Evolutionary conservation across 2,888 invertebrate genomes (phyloP).

Genomic region (Neocrepidodera transversa): DNA sequence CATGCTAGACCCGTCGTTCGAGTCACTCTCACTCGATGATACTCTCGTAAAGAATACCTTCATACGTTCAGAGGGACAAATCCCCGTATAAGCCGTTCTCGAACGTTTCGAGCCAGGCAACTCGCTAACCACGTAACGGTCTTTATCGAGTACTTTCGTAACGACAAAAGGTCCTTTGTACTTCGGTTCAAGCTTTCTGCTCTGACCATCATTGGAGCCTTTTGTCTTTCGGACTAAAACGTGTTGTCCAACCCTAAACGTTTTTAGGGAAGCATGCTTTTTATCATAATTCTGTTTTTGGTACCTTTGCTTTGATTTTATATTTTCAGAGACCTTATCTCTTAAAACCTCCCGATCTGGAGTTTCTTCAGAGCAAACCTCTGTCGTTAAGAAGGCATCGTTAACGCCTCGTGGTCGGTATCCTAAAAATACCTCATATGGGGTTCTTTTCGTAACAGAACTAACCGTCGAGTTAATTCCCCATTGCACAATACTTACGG

Average conservation of each 20-base stretch:
- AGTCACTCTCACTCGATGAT: too few relatives aligned
- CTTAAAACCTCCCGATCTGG: conserved; percentile 16
- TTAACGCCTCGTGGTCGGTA: neutral
- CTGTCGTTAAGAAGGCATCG: conserved; percentile 31
- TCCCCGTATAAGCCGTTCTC: conserved; percentile 32
- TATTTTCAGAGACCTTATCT: conserved; percentile 18
- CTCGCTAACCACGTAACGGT: conserved; percentile 35
- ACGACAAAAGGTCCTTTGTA: conserved; percentile 39
- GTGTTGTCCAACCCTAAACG: conserved; percentile 36
- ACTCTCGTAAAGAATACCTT: too few relatives aligned
- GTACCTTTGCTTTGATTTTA: conserved; percentile 2
- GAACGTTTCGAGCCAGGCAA: conserved; percentile 35
- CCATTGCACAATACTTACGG: conserved; percentile 31
- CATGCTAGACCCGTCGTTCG: too few relatives aligned
- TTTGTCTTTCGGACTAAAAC: conserved; percentile 25
- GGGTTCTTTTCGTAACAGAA: conserved; percentile 38
- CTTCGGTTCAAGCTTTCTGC: conserved; percentile 39
- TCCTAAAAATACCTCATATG: conserved; percentile 19
- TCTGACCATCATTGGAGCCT: conserved; percentile 29
- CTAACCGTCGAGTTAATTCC: conserved; percentile 40
- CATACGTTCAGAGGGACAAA: conserved; percentile 34
- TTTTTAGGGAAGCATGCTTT: conserved; percentile 25
- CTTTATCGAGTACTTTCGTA: conserved; percentile 39
- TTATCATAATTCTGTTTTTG: conserved; percentile 27
- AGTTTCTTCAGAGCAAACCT: conserved; percentile 23